Percentiles rank a stretch among this genome's conserved stretches.
These are phyloP conservation scores for Falcaria lacertinaria DNA, from an alignment of 2,888 invertebrate genomes.

Conservation along the genomic window DNA sequence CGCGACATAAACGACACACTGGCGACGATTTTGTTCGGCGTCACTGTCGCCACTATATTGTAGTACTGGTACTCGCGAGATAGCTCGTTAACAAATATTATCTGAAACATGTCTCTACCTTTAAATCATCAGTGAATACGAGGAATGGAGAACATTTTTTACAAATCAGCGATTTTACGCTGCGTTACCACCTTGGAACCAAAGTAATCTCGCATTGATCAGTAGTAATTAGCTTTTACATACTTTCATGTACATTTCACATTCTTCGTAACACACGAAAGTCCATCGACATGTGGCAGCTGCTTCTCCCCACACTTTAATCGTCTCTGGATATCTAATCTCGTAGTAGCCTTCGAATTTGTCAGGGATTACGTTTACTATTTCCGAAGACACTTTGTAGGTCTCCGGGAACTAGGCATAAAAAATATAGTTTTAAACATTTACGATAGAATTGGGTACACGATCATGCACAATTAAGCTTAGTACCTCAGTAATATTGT, in stretches of 20 bases:
- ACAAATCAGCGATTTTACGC: no score
- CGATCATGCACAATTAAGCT: no score
- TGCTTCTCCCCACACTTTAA: constrained; percentile 71
- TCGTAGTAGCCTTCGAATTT: constrained; percentile 65
- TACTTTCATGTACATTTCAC: constrained; percentile 59
- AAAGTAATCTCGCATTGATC: no score
- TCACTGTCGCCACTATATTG: constrained; percentile 44
- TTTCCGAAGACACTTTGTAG: constrained; percentile 54
- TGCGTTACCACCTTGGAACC: no score
- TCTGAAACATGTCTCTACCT: constrained; percentile 31
- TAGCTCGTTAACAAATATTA: constrained; percentile 53
- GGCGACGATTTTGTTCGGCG: constrained; percentile 50
- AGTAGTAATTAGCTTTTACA: no score
- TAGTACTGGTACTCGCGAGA: constrained; percentile 66
- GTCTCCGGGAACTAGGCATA: constrained; percentile 53
- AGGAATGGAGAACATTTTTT: no score
- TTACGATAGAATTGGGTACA: no score
- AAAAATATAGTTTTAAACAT: not conserved
- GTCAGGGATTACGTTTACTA: constrained; percentile 49
- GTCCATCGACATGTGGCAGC: constrained; percentile 60
- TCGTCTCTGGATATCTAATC: constrained; percentile 51
- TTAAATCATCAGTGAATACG: not conserved
- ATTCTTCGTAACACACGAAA: constrained; percentile 56
- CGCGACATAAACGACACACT: constrained; percentile 50
- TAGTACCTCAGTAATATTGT: constrained; percentile 69